Conservation (phyloP, 2,113 vertebrate species). For the Xenus cinereus region DNA sequence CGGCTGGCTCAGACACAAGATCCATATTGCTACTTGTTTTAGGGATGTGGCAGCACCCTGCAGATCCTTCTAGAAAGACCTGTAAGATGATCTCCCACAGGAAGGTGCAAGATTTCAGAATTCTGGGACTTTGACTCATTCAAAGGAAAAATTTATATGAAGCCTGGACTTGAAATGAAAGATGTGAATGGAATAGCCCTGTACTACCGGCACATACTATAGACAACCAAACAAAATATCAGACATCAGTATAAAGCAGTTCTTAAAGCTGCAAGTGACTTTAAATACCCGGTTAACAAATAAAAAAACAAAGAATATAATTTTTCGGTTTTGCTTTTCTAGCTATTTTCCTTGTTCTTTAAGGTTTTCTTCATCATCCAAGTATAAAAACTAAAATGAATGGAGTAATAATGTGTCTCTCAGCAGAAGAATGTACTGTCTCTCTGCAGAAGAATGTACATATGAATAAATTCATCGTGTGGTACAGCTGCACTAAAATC, state of each 20-base stretch:
- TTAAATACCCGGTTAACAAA: neutral
- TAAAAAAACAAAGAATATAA: neutral
- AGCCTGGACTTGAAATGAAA: neutral
- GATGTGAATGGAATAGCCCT: neutral
- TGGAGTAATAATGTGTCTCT: neutral
- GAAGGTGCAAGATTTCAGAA: neutral
- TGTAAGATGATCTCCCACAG: neutral
- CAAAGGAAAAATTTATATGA: neutral
- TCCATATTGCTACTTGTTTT: neutral
- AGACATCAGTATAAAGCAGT: neutral
- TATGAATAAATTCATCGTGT: neutral
- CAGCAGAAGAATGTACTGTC: neutral
- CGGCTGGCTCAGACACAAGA: neutral
- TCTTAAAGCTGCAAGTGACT: neutral
- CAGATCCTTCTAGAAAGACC: neutral
- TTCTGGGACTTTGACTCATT: neutral
- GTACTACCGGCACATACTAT: neutral
- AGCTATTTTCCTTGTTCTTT: neutral
- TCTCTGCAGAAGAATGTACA: neutral
- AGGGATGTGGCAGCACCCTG: neutral
- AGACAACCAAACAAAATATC: neutral
- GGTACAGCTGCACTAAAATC: neutral
- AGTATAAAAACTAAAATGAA: neutral
- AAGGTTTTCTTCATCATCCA: neutral
- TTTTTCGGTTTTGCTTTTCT: neutral